Percentiles rank a stretch among this genome's conserved stretches.
phyloP scores from a whole-genome alignment of 2,888 invertebrate species.

The Lasioglossum villosulum region DNA sequence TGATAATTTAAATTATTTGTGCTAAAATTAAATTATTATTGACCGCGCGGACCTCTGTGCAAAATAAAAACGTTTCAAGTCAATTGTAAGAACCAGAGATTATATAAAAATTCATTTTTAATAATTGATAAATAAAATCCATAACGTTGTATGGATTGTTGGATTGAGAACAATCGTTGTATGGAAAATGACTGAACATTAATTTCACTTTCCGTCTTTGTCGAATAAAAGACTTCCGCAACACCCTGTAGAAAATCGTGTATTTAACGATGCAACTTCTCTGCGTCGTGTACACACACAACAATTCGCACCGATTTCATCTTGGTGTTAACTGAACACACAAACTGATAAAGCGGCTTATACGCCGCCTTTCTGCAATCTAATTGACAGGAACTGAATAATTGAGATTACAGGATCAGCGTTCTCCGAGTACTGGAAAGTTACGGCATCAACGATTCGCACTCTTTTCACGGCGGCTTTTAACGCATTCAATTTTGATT shows the following conservation, averaged over 20 bases:
- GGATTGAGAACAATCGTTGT: no score
- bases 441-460: not conserved
- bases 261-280: not conserved
- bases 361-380: not conserved
- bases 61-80: no score
- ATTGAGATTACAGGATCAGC: not conserved
- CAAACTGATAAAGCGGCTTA: not conserved
- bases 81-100: no score
- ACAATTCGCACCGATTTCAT: not conserved
- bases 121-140: no score
- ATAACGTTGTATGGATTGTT: no score
- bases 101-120: no score
- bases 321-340: not conserved
- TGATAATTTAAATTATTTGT: no score
- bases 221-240: not conserved
- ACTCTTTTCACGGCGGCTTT: not conserved
- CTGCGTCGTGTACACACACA: not conserved
- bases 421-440: not conserved
- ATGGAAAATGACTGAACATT: no score
- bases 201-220: no score
- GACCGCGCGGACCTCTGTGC: no score
- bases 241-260: not conserved
- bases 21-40: not conserved
- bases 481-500: slow-evolving; percentile 6
- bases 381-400: slow-evolving; percentile 21